Evolutionary conservation across 30 jellyfish, hydroid and myxozoan genomes (phyloP), one percentile per base, ranked within the genome.

Genomic region (Rhopilema esculentum): DNA sequence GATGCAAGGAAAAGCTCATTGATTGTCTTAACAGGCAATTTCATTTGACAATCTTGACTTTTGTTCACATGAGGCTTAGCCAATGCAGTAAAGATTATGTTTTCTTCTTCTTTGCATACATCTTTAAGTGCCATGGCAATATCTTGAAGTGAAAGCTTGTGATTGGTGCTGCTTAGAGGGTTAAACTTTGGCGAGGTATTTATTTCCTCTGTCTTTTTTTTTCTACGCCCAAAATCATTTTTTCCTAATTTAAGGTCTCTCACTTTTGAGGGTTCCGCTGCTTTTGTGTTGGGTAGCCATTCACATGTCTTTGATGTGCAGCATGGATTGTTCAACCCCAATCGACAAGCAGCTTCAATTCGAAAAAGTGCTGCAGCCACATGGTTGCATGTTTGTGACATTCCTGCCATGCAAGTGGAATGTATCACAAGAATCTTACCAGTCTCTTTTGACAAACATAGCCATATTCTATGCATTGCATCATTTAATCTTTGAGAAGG

Each of bases 281-380:
- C 72, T 30, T 89, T 70, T 8, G 18, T 64, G 57, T 75, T 75
- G 29, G 97, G 90, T 16, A 89, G 95, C 95, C 95, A 89, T 40
- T 48, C 66, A 33, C 72, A 28, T 24, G 91, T 78, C 15, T 84
- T 89, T 62, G 87, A 82, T 33, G 97, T 71, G 66, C 96, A 83
- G 33, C 92, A 93, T n/a, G 91, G 91, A 57, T 83, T 90, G 29
- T 84, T 84, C 16, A 84, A 51, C 19, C 92, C 92, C 16, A 84
- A 30, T 63, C 92, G 29, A 49, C 33, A 21, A 1, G 88, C 84
- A 25, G 94, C 94, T 86, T 86, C 89, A n/a, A 86, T 28, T 31
- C 94, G 30, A 73, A 73, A 48, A 28, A 73, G 64, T 8, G 84
- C 84, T 31, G 84, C 84, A 73, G 84, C 84, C 27, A 73, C 84